Evolutionary conservation across 1,140 invertebrate genomes (phyloP), one percentile per base, ranked within the genome.

Genomic region (Arion vulgaris): DNA sequence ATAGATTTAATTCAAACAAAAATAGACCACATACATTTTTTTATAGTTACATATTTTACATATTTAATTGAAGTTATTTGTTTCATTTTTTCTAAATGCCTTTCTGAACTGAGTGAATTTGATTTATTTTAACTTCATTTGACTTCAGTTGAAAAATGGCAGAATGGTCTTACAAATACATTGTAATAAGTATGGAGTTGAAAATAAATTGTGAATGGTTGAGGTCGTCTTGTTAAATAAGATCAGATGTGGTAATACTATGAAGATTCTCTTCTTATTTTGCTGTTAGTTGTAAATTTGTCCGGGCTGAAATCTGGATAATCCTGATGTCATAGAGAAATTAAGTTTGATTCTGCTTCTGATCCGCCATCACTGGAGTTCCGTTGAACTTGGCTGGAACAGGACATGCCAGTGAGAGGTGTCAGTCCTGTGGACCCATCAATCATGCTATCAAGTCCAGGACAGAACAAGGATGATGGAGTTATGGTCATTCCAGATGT

Each of bases 361-460:
- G 85, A 81, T 26, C 84, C 72, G 34, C 82, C 84, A n/a, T 87
- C 86, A 38, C 84, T 85, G 38, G 84, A 83, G 66, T 75, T 86
- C n/a, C 84, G 76, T 34, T 87, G 85, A 49, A 86, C 83, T 72
- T 89, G 87, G 68, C 83, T 86, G 26, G 85, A 85, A 53, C 88
- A 89, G 17, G 87, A 85, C n/a, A 87, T 49, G 1, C 51, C 51
- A 5, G 87, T 86, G 26, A 97, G 95, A 0, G 96, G 96, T 7
- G 96, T 97, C 17, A 98, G 93, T 0, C 97, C 97, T 7, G 97
- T 98, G 81, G 96, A 96, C 69, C 96, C 96, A 86, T 97, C 96
- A 95, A 98, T 97, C 79, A 98, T 94, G 71, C 96, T 96, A 85
- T 98, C 97, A 36, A 92, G 83, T 5, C 85, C 80, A 69, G 80